A percentile compares a stretch with the other conserved stretches of the same genome.
Evolutionary conservation across 2,113 vertebrate species (phyloP).

Genomic region (Peromyscus leucopus): DNA sequence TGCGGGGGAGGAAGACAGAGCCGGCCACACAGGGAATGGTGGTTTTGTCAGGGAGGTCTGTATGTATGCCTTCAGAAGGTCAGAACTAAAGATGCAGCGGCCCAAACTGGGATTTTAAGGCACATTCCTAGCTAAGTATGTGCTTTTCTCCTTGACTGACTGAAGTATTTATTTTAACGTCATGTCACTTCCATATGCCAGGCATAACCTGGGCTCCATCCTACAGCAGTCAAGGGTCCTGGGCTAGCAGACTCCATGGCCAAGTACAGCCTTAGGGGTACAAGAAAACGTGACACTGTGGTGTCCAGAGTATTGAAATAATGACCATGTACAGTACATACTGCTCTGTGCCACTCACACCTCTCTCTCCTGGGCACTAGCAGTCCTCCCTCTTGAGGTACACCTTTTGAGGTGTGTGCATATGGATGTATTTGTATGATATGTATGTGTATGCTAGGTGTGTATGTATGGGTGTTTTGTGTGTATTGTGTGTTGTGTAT

Average conservation of each 20-base stretch:
- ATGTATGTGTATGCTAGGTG: background rate
- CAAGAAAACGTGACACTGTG: background rate
- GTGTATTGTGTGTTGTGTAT: background rate
- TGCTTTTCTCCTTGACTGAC: background rate
- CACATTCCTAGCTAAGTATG: too few species aligned
- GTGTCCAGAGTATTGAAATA: background rate
- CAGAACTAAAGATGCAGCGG: accelerated
- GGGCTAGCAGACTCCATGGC: background rate
- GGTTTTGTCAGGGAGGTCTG: background rate
- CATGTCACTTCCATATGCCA: background rate
- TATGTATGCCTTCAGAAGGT: accelerated
- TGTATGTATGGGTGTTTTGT: background rate
- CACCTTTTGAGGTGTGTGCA: background rate
- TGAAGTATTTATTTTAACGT: background rate
- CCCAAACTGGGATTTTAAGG: accelerated
- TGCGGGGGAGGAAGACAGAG: accelerated
- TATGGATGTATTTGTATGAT: background rate
- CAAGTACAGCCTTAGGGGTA: background rate
- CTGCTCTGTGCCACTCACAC: accelerated
- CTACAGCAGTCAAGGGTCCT: background rate
- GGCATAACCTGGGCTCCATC: too few species aligned
- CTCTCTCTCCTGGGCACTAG: accelerated
- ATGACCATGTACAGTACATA: accelerated
- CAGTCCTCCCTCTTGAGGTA: background rate
- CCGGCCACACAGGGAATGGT: accelerated